Conservation (phyloP, 2,113 vertebrate species). For the Muntiacus muntjak region DNA sequence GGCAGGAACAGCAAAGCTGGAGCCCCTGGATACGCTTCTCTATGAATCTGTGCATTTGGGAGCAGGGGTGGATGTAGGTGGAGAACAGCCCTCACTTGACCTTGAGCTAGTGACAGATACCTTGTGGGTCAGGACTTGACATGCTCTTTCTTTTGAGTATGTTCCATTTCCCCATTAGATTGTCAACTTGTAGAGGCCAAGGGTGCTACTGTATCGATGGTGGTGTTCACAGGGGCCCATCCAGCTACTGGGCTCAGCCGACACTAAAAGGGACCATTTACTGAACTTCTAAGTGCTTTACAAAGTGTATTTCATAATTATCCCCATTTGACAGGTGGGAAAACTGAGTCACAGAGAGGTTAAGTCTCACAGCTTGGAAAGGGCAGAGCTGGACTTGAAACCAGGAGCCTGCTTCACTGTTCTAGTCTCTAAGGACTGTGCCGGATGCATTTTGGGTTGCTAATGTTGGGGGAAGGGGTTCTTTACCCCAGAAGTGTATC, state of each 20-base stretch:
- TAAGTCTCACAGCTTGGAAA: not conserved
- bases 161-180: not conserved
- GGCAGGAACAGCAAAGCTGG: not conserved
- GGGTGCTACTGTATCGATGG: not conserved
- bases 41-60: not conserved
- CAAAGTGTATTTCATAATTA: not conserved
- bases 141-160: not conserved
- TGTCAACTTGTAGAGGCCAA: not conserved
- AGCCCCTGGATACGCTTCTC: not conserved
- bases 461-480: not conserved
- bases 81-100: not conserved
- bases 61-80: not conserved
- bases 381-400: not conserved
- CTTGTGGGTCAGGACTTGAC: not conserved
- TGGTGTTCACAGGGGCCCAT: not conserved
- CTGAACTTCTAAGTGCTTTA: not conserved
- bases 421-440: not conserved
- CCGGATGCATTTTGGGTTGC: not conserved
- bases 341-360: not conserved
- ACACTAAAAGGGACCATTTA: not conserved
- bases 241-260: not conserved
- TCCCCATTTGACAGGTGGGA: not conserved
- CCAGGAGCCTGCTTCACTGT: not conserved
- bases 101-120: not conserved
- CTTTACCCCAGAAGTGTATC: not conserved